phyloP scores from a whole-genome alignment of 2,113 vertebrate species.

The Pelodiscus sinensis region DNA sequence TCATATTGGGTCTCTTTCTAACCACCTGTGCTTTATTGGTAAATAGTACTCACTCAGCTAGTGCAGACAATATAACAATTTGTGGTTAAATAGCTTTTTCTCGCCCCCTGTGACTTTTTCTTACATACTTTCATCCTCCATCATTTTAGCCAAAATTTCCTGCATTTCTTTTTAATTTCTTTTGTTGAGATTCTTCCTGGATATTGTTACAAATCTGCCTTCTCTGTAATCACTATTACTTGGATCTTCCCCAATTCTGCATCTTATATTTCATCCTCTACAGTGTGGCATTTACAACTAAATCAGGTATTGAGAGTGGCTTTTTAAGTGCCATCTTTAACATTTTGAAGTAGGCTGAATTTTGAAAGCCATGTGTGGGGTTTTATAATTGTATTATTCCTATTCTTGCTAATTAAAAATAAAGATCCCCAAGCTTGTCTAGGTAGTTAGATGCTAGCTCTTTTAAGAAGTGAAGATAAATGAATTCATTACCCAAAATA shows the following conservation, averaged over 20 bases:
- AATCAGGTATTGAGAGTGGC: constrained; percentile 26
- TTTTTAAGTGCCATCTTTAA: constrained; percentile 65
- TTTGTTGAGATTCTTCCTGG: not conserved
- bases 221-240: not conserved
- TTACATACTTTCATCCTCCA: not conserved
- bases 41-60: not conserved
- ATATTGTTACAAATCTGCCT: not conserved
- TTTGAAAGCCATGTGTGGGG: not conserved
- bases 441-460: not conserved
- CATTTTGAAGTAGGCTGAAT: constrained; percentile 69
- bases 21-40: not conserved
- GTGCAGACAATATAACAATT: not conserved
- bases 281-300: constrained; percentile 26
- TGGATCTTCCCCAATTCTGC: not conserved
- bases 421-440: constrained; percentile 5
- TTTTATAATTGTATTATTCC: constrained; percentile 5
- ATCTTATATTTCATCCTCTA: not conserved
- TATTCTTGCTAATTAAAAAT: constrained; percentile 37
- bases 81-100: not conserved
- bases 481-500: not conserved
- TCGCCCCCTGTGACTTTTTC: not conserved
- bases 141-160: not conserved
- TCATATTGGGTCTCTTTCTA: not conserved
- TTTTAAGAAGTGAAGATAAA: constrained; percentile 13
- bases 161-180: not conserved